Percentiles rank a stretch among this genome's conserved stretches.
Evolutionary conservation across 1,140 invertebrate genomes (phyloP).

Genomic region (Samia ricini): DNA sequence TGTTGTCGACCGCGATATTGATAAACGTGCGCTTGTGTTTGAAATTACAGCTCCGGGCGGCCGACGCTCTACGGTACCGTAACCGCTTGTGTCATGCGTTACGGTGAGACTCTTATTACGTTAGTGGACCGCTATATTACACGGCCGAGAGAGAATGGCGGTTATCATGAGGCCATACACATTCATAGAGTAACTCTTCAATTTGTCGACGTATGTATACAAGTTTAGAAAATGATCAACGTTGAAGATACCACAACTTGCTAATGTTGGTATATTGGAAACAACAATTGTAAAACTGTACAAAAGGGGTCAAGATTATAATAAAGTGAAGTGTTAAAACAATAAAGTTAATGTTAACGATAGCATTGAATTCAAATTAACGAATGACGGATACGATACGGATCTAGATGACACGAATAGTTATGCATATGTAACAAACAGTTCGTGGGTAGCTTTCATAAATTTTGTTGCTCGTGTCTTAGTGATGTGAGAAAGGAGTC

Average conservation of each 20-base stretch:
- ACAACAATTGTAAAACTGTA: not conserved
- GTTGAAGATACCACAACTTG: not conserved
- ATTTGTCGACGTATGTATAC: not conserved
- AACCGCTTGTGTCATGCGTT: slow-evolving; percentile 70
- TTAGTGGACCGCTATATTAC: slow-evolving; percentile 54
- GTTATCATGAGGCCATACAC: not conserved
- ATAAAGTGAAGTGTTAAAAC: slow-evolving; percentile 8
- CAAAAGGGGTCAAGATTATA: slow-evolving; percentile 15
- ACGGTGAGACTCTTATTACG: slow-evolving; percentile 57
- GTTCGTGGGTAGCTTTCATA: not conserved
- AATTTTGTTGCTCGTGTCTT: not conserved
- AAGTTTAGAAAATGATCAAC: not conserved
- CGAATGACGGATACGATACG: slow-evolving; percentile 17
- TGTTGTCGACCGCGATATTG: not conserved
- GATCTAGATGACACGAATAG: slow-evolving; percentile 26
- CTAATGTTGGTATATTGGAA: not conserved
- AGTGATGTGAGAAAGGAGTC: not conserved
- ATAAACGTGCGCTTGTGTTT: not conserved
- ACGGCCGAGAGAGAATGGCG: slow-evolving; percentile 23
- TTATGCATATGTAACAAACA: slow-evolving; percentile 1
- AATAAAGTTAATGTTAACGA: slow-evolving; percentile 22
- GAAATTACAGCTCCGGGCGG: slow-evolving; percentile 6
- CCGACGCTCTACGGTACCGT: slow-evolving; percentile 43
- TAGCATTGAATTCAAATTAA: slow-evolving; percentile 29
- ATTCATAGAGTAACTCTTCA: not conserved